Percentiles rank a stretch among this genome's conserved stretches.
These are phyloP conservation scores for Hirudinaria manillensis DNA, from an alignment of 2,888 invertebrate genomes.

Conservation along the genomic window DNA sequence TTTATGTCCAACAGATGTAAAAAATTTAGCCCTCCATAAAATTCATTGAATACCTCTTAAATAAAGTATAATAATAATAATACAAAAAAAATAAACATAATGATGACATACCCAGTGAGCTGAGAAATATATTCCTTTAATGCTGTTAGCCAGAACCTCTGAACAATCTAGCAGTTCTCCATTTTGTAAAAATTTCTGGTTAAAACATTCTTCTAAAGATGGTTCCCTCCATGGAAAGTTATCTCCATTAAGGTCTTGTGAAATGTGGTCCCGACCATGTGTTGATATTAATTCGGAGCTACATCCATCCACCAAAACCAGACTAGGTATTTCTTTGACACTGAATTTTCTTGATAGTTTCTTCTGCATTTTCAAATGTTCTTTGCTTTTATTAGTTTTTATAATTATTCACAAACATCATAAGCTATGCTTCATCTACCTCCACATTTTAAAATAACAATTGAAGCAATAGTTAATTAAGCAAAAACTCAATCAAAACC, in stretches of 20 bases:
- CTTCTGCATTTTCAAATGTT: conserved; percentile 57
- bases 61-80: not conserved
- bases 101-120: conserved; percentile 73
- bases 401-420: too few relatives aligned
- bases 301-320: conserved; percentile 65
- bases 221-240: conserved; percentile 75
- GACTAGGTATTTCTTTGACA: conserved; percentile 71
- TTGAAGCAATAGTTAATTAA: too few relatives aligned
- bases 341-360: conserved; percentile 70
- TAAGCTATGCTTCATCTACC: too few relatives aligned
- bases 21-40: too few relatives aligned
- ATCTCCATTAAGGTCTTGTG: conserved; percentile 64
- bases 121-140: conserved; percentile 76
- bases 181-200: conserved; percentile 33
- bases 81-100: not conserved
- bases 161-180: conserved; percentile 48
- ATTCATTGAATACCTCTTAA: too few relatives aligned
- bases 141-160: conserved; percentile 56
- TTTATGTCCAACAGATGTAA: too few relatives aligned
- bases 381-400: too few relatives aligned
- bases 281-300: conserved; percentile 66
- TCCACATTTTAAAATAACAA: too few relatives aligned
- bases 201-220: conserved; percentile 57
- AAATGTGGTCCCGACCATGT: conserved; percentile 63
- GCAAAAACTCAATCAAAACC: too few relatives aligned